Evolutionary conservation across 2,888 invertebrate species (phyloP).

Genomic region (Drosophila histrio): DNA sequence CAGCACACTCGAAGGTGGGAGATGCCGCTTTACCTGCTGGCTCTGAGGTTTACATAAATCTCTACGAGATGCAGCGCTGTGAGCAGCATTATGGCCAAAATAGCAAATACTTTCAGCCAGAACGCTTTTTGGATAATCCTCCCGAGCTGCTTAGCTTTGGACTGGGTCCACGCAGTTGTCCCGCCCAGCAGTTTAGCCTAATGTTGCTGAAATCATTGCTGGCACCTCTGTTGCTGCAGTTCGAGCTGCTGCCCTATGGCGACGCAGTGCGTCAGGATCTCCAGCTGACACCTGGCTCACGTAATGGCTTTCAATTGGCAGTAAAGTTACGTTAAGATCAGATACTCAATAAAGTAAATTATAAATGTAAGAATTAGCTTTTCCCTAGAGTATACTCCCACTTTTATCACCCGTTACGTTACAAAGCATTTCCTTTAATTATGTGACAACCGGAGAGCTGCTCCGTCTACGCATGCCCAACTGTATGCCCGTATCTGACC

Average conservation of each 20-base stretch:
- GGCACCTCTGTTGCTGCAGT: conserved; percentile 53
- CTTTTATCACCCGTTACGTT: neutral
- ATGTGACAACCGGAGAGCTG: neutral
- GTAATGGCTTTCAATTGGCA: conserved; percentile 68
- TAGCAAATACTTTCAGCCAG: conserved; percentile 49
- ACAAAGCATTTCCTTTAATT: neutral
- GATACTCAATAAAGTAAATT: neutral
- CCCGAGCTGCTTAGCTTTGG: conserved; percentile 51
- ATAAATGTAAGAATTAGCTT: neutral
- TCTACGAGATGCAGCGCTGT: conserved; percentile 57
- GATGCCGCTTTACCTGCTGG: conserved; percentile 60
- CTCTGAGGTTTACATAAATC: conserved; percentile 62
- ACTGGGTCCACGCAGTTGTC: conserved; percentile 67
- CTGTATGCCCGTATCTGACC: conserved; percentile 72
- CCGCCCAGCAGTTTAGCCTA: conserved; percentile 56
- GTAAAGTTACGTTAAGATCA: conserved; percentile 19
- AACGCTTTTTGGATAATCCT: conserved; percentile 47
- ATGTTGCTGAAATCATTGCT: conserved; percentile 52
- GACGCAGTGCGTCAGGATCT: conserved; percentile 48
- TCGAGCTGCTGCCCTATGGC: conserved; percentile 67
- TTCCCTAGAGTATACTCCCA: neutral
- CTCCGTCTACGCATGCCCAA: conserved; percentile 60
- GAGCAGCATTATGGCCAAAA: conserved; percentile 29
- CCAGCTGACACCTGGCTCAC: conserved; percentile 52
- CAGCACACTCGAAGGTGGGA: conserved; percentile 59